Evolutionary conservation across 2,888 invertebrate genomes (phyloP).

Genomic region (Clostera curtula): DNA sequence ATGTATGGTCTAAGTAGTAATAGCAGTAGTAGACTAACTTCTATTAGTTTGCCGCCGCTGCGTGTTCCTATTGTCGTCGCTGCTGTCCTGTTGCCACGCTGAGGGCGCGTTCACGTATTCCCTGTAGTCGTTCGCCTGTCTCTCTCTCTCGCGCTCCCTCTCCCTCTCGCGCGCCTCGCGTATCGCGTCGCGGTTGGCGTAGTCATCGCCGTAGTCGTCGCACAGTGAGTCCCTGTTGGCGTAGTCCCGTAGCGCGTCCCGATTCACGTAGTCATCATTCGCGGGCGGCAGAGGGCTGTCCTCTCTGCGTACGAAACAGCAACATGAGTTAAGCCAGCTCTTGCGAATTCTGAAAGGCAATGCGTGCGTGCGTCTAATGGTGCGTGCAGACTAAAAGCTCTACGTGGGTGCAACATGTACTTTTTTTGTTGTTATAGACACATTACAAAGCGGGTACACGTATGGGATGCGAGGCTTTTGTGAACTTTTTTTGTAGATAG

Average conservation of each 20-base stretch:
- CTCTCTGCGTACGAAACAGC: slow-evolving; percentile 71
- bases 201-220: slow-evolving; percentile 68
- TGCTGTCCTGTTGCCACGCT: slow-evolving; percentile 48
- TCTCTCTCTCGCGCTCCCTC: slow-evolving; percentile 47
- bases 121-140: slow-evolving; percentile 56
- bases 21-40: slow-evolving; percentile 31
- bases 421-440: slow-evolving; percentile 1
- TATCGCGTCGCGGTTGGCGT: slow-evolving; percentile 68
- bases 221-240: slow-evolving; percentile 64
- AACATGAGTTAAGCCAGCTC: slow-evolving; percentile 65
- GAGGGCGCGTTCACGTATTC: slow-evolving; percentile 69
- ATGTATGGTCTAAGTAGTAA: too few relatives aligned
- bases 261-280: slow-evolving; percentile 67
- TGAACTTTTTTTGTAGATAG: too few relatives aligned
- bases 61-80: slow-evolving; percentile 59
- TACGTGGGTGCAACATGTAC: slow-evolving; percentile 17
- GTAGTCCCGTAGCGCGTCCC: slow-evolving; percentile 60
- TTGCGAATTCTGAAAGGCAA: slow-evolving; percentile 60
- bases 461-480: too few relatives aligned
- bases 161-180: slow-evolving; percentile 60
- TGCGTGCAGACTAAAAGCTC: slow-evolving; percentile 31
- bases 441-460: too few relatives aligned
- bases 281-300: slow-evolving; percentile 58
- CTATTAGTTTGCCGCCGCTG: slow-evolving; percentile 53
- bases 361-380: slow-evolving; percentile 42